Base-by-base conservation (phyloP, 2,797 vertebrate genomes). In the Dicrostonyx torquatus region DNA sequence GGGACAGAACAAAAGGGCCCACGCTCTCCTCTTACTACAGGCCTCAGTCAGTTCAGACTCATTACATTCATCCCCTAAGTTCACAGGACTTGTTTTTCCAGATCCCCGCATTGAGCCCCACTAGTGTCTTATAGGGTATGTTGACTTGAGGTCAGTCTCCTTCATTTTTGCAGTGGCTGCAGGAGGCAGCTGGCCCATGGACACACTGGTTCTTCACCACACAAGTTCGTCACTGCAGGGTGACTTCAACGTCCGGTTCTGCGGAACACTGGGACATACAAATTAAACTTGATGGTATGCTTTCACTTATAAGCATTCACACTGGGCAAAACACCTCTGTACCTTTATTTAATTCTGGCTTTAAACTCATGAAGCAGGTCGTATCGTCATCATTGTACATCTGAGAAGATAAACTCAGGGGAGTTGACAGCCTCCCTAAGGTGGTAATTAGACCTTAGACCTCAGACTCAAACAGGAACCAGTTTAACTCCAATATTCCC, bases 381-480 rank as follows among this genome's bases (percentile, higher is more conserved):
- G 26, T 13, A 40, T 18, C 18, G 26, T 4, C 73, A 17, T 94
- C 18, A 31, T 48, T 84, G 84, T 89, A 82, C 2, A 55, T 34
- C 76, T 60, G 58, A 94, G 60, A 31, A 87, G 43, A 91, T 58
- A 89, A 62, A 76, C 62, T 40, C 43, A 40, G 62, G 14, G n/a
- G 53, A 13, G 62, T 24, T n/a, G 84, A 4, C 53, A 60, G 9
- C 22, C 66, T 53, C 1, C 43, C 77, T 34, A 66, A 77, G 80
- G 24, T 84, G 89, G 77, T 10, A 45, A 48, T 77, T 3, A 80
- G 58, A 76, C 29, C 75, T 60, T 4, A 50, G 62, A 78, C 10
- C 60, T 82, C 34, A 53, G 26, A 29, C 22, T 50, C 43, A 70
- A 68, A 62, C 22, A n/a, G 60, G 48, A 45, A 0, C 26, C 15